These are phyloP conservation scores for Cosmorhoe ocellata DNA, from an alignment of 2,888 invertebrate genomes.

Conservation along the genomic window DNA sequence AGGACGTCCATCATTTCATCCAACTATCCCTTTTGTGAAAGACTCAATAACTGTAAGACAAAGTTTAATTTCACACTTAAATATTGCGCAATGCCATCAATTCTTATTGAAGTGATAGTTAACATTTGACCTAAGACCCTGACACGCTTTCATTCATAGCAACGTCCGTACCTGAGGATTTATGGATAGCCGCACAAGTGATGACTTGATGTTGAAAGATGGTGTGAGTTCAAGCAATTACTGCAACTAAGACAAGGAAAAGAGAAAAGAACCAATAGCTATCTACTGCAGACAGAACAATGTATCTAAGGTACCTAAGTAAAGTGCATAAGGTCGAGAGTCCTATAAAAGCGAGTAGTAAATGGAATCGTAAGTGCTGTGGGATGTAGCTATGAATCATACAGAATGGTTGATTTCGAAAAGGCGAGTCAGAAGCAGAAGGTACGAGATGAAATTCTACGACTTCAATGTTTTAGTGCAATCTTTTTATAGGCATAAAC, in stretches of 20 bases:
- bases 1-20: not conserved
- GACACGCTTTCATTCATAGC: slow-evolving; percentile 24
- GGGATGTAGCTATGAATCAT: slow-evolving; percentile 33
- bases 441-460: slow-evolving; percentile 11
- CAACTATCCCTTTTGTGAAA: not conserved
- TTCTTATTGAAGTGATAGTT: slow-evolving; percentile 18
- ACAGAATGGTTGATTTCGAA: slow-evolving; percentile 27
- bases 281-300: slow-evolving; percentile 9
- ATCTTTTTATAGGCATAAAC: too few species aligned
- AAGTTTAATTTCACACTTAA: too few species aligned
- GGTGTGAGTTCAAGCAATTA: slow-evolving; percentile 27
- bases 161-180: slow-evolving; percentile 16
- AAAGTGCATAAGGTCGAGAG: slow-evolving; percentile 22
- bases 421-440: slow-evolving; percentile 20
- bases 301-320: slow-evolving; percentile 16
- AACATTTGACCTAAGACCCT: slow-evolving; percentile 17
- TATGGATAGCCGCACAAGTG: slow-evolving; percentile 17
- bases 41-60: too few species aligned
- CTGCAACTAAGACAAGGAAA: slow-evolving; percentile 19
- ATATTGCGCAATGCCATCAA: slow-evolving; percentile 1
- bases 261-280: slow-evolving; percentile 18
- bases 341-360: slow-evolving; percentile 18
- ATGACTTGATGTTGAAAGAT: slow-evolving; percentile 25
- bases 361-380: slow-evolving; percentile 31
- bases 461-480: too few species aligned